phyloP scores from a whole-genome alignment of 2,888 invertebrate species.

The Conus canariensis region DNA sequence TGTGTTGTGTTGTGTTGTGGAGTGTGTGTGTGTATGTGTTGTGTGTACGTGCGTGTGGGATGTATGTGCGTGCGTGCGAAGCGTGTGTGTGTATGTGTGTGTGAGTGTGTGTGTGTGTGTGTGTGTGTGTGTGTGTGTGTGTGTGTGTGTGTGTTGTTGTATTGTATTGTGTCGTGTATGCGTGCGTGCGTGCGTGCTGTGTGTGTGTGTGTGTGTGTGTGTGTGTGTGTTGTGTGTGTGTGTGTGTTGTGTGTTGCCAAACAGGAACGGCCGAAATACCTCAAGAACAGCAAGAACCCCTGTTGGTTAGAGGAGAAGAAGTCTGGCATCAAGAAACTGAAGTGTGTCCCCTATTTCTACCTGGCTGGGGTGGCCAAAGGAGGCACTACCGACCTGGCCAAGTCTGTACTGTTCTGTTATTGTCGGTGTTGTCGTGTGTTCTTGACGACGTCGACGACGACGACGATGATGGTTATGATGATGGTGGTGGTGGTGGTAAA shows the following conservation, averaged over 20 bases:
- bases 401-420: not conserved
- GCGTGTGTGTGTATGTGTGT: not conserved
- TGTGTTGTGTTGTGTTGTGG: not conserved
- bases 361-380: constrained; percentile 46
- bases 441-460: not conserved
- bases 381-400: constrained; percentile 33
- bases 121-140: not conserved
- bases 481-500: no score
- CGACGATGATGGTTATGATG: no score
- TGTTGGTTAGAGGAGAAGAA: constrained; percentile 42
- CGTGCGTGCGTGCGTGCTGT: not conserved
- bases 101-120: not conserved
- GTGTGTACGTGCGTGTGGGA: not conserved
- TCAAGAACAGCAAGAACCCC: constrained; percentile 45
- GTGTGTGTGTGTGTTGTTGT: not conserved
- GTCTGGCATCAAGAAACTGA: not conserved
- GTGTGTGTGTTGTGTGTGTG: not conserved
- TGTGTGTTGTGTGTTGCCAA: not conserved
- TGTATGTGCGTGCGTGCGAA: not conserved
- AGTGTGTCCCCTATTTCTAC: constrained; percentile 44
- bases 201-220: not conserved
- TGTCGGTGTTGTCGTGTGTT: not conserved
- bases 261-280: constrained; percentile 38
- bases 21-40: not conserved
- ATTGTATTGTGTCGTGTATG: not conserved